phyloP scores from a whole-genome alignment of 92 coral and sea anemone genomes.

The Actinostola sp. region DNA sequence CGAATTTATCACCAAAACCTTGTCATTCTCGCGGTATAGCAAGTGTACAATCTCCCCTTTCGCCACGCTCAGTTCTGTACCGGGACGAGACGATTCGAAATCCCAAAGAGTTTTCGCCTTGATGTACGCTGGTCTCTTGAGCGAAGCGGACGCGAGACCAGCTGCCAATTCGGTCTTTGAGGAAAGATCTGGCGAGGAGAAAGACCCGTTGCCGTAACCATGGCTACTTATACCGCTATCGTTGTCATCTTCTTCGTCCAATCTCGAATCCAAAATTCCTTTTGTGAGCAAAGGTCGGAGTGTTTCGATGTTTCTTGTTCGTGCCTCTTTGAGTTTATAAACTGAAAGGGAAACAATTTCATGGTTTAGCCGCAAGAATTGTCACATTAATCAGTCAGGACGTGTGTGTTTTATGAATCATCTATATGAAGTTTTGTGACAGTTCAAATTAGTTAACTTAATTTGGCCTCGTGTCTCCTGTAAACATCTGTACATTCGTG shows the following conservation, averaged over 20 bases:
- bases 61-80: constrained; percentile 56
- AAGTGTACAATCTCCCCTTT: constrained; percentile 74
- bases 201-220: constrained; percentile 41
- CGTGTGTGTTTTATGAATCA: not conserved
- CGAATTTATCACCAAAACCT: constrained; percentile 57
- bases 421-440: not conserved
- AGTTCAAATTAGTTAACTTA: too few species aligned
- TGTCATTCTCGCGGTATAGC: constrained; percentile 60
- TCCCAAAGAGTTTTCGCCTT: constrained; percentile 71
- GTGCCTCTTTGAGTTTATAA: constrained; percentile 73
- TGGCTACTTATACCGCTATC: constrained; percentile 85
- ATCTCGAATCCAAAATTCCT: constrained; percentile 26
- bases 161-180: constrained; percentile 79
- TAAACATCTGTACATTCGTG: too few species aligned
- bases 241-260: constrained; percentile 74
- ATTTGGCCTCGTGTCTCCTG: too few species aligned
- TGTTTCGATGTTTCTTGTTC: constrained; percentile 59
- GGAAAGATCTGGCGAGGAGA: constrained; percentile 67
- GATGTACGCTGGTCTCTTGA: constrained; percentile 53
- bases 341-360: constrained; percentile 35
- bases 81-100: constrained; percentile 36
- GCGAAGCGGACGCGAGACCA: constrained; percentile 52
- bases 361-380: not conserved
- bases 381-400: too few species aligned
- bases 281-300: constrained; percentile 54